Evolutionary conservation across 2,797 vertebrate genomes (phyloP).

Genomic region (Alosa sapidissima): DNA sequence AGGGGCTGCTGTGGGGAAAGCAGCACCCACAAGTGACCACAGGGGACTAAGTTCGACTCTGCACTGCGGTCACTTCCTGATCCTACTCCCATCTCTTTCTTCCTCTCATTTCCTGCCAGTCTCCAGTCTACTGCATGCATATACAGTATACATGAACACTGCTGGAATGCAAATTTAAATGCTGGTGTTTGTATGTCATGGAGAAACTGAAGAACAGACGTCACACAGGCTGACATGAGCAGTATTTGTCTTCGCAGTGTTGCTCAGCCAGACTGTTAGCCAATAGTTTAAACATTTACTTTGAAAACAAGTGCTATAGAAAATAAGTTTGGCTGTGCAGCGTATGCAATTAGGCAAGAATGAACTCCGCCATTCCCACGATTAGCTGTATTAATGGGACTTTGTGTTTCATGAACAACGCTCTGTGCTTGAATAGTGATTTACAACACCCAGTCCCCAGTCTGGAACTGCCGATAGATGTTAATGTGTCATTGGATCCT

Average conservation of each 20-base stretch:
- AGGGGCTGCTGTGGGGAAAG: no score
- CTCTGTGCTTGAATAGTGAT: not conserved
- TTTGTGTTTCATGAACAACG: not conserved
- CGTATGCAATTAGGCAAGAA: not conserved
- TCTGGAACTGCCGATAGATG: not conserved
- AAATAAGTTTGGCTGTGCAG: not conserved
- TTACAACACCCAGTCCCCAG: not conserved
- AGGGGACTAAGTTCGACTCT: no score
- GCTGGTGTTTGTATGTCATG: not conserved
- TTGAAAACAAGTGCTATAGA: not conserved
- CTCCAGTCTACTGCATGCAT: no score
- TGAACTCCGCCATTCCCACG: not conserved
- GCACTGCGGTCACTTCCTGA: no score
- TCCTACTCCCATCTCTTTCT: no score
- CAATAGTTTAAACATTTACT: not conserved
- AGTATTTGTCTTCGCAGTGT: not conserved
- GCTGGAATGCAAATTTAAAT: constrained; percentile 1
- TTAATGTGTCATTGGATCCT: not conserved
- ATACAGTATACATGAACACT: not conserved
- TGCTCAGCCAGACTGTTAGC: not conserved
- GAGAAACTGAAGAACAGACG: not conserved
- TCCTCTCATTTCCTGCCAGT: no score
- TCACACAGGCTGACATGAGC: not conserved
- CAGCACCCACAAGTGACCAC: no score
- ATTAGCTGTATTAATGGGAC: not conserved